Evolutionary conservation across 2,797 vertebrate species (phyloP), one percentile per base, ranked within the genome.

Genomic region (Setipinna tenuifilis): DNA sequence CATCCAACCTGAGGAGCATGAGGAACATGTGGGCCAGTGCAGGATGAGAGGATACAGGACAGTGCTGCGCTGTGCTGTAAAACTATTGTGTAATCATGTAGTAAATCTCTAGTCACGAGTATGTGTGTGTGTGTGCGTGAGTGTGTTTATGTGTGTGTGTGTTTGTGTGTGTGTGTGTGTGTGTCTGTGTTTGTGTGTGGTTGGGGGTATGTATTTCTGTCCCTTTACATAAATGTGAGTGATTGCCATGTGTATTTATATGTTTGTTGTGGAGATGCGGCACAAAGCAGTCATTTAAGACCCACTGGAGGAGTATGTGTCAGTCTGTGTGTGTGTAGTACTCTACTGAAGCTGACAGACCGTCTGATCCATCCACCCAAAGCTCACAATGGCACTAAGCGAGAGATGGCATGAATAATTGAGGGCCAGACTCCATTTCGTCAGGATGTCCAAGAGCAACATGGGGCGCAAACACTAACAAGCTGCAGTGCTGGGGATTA

Each of bases 331-430:
- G 12, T 59, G 71, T 83, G 65, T 9, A 41, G 5, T 41, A 2
- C 5, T 2, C 57, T 31, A 50, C 14, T 68, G 59, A 86, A 82
- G 58, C 84, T 71, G 46, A 85, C 62, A 58, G 83, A 14, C 19
- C 83, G 50, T 59, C 10, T 35, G 57, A 25, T 62, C 21, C 14
- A 25, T 62, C 21, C 14, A 2, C 17, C 50, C 59, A 71, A 48
- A 83, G 57, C 75, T 48, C 54, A 62, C 82, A 82, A 78, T 58
- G 44, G 35, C 50, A 61, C 54, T 84, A 87, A 83, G 81, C 75
- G 68, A 86, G 82, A 82, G 85, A 59, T 68, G 81, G 81, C 85
- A 86, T 90, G 59, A 87, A 88, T 87, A 86, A 86, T 86, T 82
- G 44, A 90, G 61, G 59, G 54, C 31, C 62, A 83, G 46, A 84